Evolutionary conservation across 2,888 invertebrate genomes (phyloP), one percentile per base, ranked within the genome.

Genomic region (Bombyx huttoni): DNA sequence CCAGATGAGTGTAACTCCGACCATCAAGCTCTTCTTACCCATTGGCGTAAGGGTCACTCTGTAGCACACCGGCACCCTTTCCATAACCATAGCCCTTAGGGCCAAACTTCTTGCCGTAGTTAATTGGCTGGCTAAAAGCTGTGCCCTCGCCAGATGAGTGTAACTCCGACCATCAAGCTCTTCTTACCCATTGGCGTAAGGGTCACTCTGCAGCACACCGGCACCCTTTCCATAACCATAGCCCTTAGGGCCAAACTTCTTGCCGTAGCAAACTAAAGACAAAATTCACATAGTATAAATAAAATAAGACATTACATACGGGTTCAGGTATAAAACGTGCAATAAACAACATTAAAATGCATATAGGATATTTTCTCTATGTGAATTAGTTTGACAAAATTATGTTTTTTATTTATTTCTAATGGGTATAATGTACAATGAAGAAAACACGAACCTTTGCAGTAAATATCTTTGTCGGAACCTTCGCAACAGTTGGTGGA

Each of bases 1-100:
- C 75, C 79, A 81, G 76, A 84, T 80, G 68, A 76, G 70, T 70
- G 60, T 62, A 64, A 63, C 65, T 58, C 62, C 67, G 78, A 62
- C 73, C 65, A 75, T 89, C 61, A 67, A 68, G 67, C 63, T 58
- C 55, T 65, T 75, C 92, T 91, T 92, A 94, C 95, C 94, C 94
- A 89, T 93, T 93, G 81, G 93, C 91, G 89, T 92, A 92, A 89
- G 92, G 92, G 90, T 96, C 96, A 87, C 95, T 95, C 90, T 96
- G 96, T 75, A 97, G 91, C 67, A 96, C 96, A 78, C 97, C 97
- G 78, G 95, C 96, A 77, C 99, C 98, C 90, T 96, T 96, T 73
- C 98, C 98, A 88, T 96, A 98, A 74, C 98, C 98, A 87, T 98
- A 98, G 85, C 97, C 97, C 90, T 96, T 98, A 73, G 98, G 98